Evolutionary conservation across 2,113 vertebrate genomes (phyloP).

Genomic region (Proteles cristata): DNA sequence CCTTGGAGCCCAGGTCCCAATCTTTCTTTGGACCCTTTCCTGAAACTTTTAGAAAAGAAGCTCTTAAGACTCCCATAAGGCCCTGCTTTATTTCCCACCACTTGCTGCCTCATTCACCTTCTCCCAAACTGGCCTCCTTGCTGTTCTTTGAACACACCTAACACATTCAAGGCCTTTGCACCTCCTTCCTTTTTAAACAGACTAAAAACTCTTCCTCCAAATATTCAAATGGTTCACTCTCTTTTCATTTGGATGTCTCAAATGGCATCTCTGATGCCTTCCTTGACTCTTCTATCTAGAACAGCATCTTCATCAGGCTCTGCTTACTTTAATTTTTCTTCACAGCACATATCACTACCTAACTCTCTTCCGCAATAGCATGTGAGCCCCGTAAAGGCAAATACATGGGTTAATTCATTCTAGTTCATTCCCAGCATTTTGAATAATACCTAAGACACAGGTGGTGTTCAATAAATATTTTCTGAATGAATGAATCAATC

Average conservation of each 20-base stretch:
- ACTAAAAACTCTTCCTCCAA: not conserved
- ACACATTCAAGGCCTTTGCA: not conserved
- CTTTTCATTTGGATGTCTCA: not conserved
- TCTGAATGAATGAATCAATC: not conserved
- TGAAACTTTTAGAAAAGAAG: not conserved
- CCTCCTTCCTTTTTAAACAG: not conserved
- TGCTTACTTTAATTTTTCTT: not conserved
- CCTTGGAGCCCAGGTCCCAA: not conserved
- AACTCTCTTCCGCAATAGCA: not conserved
- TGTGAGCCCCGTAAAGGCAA: not conserved
- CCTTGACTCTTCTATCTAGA: not conserved
- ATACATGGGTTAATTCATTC: not conserved
- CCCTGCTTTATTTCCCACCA: not conserved
- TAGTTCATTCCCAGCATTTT: not conserved
- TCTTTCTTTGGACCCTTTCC: not conserved
- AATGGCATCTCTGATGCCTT: not conserved
- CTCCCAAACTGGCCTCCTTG: not conserved
- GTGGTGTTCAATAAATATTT: not conserved
- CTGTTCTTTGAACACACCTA: not conserved
- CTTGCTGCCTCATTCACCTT: not conserved
- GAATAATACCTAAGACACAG: not conserved
- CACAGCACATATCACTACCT: not conserved
- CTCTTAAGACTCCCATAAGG: not conserved
- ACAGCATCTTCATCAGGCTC: not conserved
- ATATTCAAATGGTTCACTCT: not conserved